These are phyloP conservation scores for Epinephelus coioides DNA, from an alignment of 2,797 vertebrate species.

Conservation along the genomic window DNA sequence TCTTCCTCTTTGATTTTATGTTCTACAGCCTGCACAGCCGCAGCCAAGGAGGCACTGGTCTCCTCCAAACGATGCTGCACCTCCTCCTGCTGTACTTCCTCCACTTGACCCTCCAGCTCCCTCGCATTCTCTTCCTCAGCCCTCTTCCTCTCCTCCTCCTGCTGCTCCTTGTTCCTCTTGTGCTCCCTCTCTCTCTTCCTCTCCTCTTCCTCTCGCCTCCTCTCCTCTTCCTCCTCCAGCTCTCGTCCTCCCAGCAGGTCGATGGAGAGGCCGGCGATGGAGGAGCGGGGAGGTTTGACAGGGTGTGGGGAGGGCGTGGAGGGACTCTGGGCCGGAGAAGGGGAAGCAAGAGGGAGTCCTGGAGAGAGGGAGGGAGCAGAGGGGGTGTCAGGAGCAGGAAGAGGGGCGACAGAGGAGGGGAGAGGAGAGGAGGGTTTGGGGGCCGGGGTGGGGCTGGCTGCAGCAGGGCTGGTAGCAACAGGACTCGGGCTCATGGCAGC, in stretches of 20 bases:
- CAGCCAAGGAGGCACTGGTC: slow-evolving; percentile 93
- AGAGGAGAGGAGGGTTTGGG: slow-evolving; percentile 61
- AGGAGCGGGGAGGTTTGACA: slow-evolving; percentile 94
- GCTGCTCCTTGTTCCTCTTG: slow-evolving; percentile 58
- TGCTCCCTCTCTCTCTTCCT: slow-evolving; percentile 57
- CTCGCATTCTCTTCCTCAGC: slow-evolving; percentile 51
- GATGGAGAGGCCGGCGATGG: slow-evolving; percentile 88
- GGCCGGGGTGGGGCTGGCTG: slow-evolving; percentile 71
- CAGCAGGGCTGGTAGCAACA: slow-evolving; percentile 64
- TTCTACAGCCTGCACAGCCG: slow-evolving; percentile 93
- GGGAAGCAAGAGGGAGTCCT: slow-evolving; percentile 71
- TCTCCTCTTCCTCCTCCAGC: slow-evolving; percentile 84
- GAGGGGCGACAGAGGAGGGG: slow-evolving; percentile 48
- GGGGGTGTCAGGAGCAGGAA: slow-evolving; percentile 73
- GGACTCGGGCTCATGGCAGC: slow-evolving; percentile 70
- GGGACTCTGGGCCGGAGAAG: slow-evolving; percentile 84
- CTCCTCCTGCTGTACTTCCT: slow-evolving; percentile 56
- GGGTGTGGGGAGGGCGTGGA: slow-evolving; percentile 89
- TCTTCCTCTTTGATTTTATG: slow-evolving; percentile 93
- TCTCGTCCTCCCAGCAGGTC: slow-evolving; percentile 74
- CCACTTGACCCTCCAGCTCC: slow-evolving; percentile 46
- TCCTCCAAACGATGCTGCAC: slow-evolving; percentile 87
- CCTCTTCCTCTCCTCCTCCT: slow-evolving; percentile 50
- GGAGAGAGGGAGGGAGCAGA: slow-evolving; percentile 79
- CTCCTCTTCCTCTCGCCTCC: slow-evolving; percentile 65